Base-by-base conservation (phyloP, 1,140 invertebrate species). In the Aricia agestis region DNA sequence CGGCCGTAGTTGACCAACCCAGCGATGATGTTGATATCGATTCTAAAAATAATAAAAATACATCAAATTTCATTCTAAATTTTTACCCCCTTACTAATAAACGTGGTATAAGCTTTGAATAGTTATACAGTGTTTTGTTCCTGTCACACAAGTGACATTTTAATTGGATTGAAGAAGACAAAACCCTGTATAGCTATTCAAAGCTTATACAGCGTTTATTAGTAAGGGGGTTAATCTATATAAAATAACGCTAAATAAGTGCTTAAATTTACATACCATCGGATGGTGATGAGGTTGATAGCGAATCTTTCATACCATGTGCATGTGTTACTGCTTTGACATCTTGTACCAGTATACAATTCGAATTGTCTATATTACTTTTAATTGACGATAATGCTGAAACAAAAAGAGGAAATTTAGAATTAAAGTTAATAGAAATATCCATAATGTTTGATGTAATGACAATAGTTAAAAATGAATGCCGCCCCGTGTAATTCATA, bases 321-420 rank as follows among this genome's bases (percentile, higher is more conserved):
- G 96, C 95, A 82, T 97, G 95, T 74, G 96, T 96, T 75, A 97
- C 95, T 79, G 96, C 95, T 92, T 97, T 97, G 71, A 97, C 95
- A 92, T 97, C 97, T 94, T 97, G 96, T 78, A 97, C 96, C 86
- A 97, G 92, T 85, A 97, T 97, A 92, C 97, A 97, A 90, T 97
- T 97, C 80, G 95, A 94, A 87, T 94, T 95, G 92, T 97, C 96
- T 93, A 96, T 95, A 90, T 94, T 95, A 83, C 94, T 94, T 91
- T 96, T 95, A 95, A 97, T 96, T 82, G 96, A 96, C 92, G 95
- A 97, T 88, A 97, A 95, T 84, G 96, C 96, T 97, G 94, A 69
- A 95, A 95, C 81, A 93, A 89, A 76, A 68, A 70, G 72, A 86
- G 81, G 76, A 66, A 68, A 15, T 52, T 13, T 1, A 13, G 45